phyloP scores from a whole-genome alignment of 2,113 vertebrate genomes.

The Grallaria varia region DNA sequence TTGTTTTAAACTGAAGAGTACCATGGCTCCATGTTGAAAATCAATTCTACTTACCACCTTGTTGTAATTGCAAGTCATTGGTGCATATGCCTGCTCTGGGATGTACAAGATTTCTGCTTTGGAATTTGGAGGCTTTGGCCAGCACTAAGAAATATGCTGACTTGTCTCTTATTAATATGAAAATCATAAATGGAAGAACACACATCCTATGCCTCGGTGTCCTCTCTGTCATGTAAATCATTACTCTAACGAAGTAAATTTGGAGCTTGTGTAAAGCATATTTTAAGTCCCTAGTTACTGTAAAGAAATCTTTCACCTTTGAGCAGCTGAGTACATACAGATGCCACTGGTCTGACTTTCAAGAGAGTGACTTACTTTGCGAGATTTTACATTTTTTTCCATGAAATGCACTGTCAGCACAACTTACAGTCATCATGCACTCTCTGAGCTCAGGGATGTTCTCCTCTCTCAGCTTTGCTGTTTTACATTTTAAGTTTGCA shows the following conservation, averaged over 20 bases:
- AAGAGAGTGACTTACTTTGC: neutral
- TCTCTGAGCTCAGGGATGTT: neutral
- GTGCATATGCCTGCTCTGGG: neutral
- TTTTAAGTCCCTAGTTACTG: neutral
- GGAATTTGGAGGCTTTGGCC: neutral
- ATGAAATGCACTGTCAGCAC: neutral
- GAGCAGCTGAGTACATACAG: neutral
- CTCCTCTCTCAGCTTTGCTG: neutral
- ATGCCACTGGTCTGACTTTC: neutral
- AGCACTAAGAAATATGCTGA: neutral
- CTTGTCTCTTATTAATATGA: rapidly evolving
- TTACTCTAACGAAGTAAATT: neutral
- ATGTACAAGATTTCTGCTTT: neutral
- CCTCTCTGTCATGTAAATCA: no score
- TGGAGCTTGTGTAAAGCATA: neutral
- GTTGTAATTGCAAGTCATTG: neutral
- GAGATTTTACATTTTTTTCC: neutral
- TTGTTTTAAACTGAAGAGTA: neutral
- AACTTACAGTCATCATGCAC: neutral
- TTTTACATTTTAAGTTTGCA: neutral
- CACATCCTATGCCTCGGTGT: neutral
- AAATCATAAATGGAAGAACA: neutral
- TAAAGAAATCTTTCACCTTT: neutral
- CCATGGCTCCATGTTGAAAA: neutral
- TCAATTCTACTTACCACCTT: neutral